Base-by-base conservation (phyloP, 2,113 vertebrate genomes). In the Rhinoderma darwinii region DNA sequence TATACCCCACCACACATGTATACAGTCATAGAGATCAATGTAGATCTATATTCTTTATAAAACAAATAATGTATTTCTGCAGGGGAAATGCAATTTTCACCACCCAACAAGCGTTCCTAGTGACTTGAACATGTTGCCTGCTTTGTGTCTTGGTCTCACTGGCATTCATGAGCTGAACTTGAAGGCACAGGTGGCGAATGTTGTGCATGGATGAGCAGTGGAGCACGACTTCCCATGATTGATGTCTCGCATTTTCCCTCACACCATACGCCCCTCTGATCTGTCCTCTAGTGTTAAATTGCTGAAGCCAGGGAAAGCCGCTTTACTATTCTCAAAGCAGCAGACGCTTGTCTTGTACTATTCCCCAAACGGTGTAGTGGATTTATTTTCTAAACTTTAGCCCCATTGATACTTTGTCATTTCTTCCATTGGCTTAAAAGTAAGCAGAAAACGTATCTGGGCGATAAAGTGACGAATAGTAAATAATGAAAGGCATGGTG, bases 201-300 rank as follows among this genome's bases (percentile, higher is more conserved):
- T 47, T 17, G 73, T 30, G 44, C 74, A 47, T 50, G 32, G 75
- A 78, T 78, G 75, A 51, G 44, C 75, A 78, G 75, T 78, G 41
- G n/a, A 47, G 73, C 73, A n/a, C 22, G 25, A 44, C 73, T 17
- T 5, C 18, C 20, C 22, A 41, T 75, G 75, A 51, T 78, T 54
- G 75, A 78, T 75, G 73, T 25, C 70, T 41, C 35, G 10, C 70
- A 74, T 25, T 74, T 37, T 76, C 74, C 27, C 25, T 20, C 75
- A 37, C 44, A 51, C 44, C 27, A 32, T 6, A 47, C 73, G 66
- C 66, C 66, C 37, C 43, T 76, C 7, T 76, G 73, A 76, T 77
- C 25, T 51, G n/a, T 32, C 44, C 44, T 30, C 41, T 73, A 47
- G 39, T 75, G 73, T n/a, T 75, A 75, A 44, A 75, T 44, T n/a